Evolutionary conservation across 2,888 invertebrate species (phyloP).

Genomic region (Pheosia gnoma): DNA sequence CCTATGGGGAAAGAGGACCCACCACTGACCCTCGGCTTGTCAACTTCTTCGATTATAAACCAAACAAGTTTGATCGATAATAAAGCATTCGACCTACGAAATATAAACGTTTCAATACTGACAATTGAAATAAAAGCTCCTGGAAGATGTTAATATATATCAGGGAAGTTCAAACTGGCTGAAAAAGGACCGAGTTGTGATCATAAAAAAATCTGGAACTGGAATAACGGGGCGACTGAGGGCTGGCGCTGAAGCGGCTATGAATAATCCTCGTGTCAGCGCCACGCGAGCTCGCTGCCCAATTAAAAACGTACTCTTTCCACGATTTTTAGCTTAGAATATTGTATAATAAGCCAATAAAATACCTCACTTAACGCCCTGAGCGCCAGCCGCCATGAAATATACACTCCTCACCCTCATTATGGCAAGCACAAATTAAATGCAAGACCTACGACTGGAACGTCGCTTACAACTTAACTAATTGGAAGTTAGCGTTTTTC

Average conservation of each 20-base stretch:
- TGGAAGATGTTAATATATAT: slow-evolving; percentile 40
- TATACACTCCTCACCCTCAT: slow-evolving; percentile 81
- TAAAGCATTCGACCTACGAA: neutral
- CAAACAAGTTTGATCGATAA: no score
- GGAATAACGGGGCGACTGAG: slow-evolving; percentile 68
- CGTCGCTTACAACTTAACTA: slow-evolving; percentile 48
- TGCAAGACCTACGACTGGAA: slow-evolving; percentile 61
- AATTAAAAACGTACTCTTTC: slow-evolving; percentile 84
- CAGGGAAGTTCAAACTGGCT: slow-evolving; percentile 50
- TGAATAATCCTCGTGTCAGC: slow-evolving; percentile 82
- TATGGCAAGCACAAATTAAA: slow-evolving; percentile 75
- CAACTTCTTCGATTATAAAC: no score
- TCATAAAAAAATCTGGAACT: slow-evolving; percentile 60
- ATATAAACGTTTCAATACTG: slow-evolving; percentile 17
- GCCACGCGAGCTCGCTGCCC: slow-evolving; percentile 79
- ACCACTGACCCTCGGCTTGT: no score
- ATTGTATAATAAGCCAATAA: slow-evolving; percentile 84
- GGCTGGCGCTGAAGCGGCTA: slow-evolving; percentile 76
- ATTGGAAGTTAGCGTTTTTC: slow-evolving; percentile 38
- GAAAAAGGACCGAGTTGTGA: slow-evolving; percentile 43
- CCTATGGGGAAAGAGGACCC: no score
- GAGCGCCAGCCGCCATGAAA: slow-evolving; percentile 74
- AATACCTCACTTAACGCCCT: slow-evolving; percentile 82
- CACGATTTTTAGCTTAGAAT: slow-evolving; percentile 84
- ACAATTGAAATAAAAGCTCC: slow-evolving; percentile 20